Conservation (phyloP, 2,888 invertebrate species). For the Dolomedes plantarius region DNA sequence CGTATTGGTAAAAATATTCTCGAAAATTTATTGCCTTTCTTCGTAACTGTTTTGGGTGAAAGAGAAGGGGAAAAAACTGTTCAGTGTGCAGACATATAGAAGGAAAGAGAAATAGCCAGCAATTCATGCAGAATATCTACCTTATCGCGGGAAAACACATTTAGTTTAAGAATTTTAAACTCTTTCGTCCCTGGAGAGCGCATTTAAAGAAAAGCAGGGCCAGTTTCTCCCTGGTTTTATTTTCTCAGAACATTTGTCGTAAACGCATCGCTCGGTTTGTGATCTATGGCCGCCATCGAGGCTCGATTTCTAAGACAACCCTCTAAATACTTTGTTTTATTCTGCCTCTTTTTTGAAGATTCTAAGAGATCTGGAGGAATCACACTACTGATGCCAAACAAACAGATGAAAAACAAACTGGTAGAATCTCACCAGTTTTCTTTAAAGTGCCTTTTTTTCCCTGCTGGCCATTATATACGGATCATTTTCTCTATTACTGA, state of each 20-base stretch:
- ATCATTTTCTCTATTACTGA: conserved; percentile 69
- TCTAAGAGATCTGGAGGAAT: conserved; percentile 18
- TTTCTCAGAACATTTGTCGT: conserved; percentile 47
- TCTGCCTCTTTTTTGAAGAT: conserved; percentile 13
- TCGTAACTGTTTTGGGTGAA: not conserved
- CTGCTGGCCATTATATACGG: conserved; percentile 63
- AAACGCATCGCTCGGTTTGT: conserved; percentile 33
- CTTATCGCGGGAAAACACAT: conserved; percentile 30
- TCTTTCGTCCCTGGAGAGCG: conserved; percentile 27
- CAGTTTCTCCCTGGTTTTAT: conserved; percentile 14
- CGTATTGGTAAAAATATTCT: not conserved
- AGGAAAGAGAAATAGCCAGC: not conserved
- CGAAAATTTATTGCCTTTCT: not conserved
- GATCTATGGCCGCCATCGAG: conserved; percentile 36
- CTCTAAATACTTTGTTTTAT: conserved; percentile 37
- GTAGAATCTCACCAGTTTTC: conserved; percentile 36
- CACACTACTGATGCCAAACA: conserved; percentile 22
- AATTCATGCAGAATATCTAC: conserved; percentile 9
- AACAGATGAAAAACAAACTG: conserved; percentile 38
- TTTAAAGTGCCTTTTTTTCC: conserved; percentile 34
- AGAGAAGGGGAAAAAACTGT: not conserved
- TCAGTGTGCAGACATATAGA: not conserved
- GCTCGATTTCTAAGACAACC: conserved; percentile 15
- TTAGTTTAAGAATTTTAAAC: conserved; percentile 49
- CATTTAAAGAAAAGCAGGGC: conserved; percentile 26